Base-by-base conservation (phyloP, 2,113 vertebrate species). In the Centropus unirufus region DNA sequence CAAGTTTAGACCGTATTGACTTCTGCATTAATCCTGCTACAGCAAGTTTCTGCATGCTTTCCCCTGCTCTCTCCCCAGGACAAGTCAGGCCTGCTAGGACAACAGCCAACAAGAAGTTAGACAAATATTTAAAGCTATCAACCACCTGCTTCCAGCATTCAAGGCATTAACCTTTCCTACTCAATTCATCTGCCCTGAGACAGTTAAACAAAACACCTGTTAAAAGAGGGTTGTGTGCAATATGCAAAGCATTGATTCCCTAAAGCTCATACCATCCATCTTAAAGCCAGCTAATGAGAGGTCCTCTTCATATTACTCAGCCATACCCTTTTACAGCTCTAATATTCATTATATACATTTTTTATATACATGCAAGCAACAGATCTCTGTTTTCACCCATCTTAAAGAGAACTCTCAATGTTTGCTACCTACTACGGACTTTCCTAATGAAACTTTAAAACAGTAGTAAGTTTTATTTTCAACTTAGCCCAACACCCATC, bases 21-120 rank as follows among this genome's bases (percentile, higher is more conserved):
- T 96, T 97, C 96, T 92, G 91, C 95, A 84, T 91, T 81, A 94
- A 94, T 95, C 94, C 92, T 95, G 91, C 92, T 92, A 70, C 36
- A 93, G 86, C 97, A 97, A 97, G 98, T 96, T 97, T 75, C 91
- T 96, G 93, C 97, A 64, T 58, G 95, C 91, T 95, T 87, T 91
- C 55, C 51, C 55, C 15, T 36, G 92, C 79, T 73, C 87, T 83
- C 90, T 90, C 54, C 79, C 90, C 52, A 93, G 84, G 66, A 94
- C 46, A 68, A 63, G 62, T 54, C 78, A 96, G 81, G 88, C 80
- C 26, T 95, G 73, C 92, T 73, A 97, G 95, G 96, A 96, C 69
- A 95, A 81, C 63, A 67, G 96, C 96, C 97, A 98, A 93, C 36
- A 55, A 63, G 81, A 86, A 97, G 95, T 90, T 76, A 97, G 64